Conservation (phyloP, 2,888 invertebrate genomes). For the Drosophila rellima region DNA sequence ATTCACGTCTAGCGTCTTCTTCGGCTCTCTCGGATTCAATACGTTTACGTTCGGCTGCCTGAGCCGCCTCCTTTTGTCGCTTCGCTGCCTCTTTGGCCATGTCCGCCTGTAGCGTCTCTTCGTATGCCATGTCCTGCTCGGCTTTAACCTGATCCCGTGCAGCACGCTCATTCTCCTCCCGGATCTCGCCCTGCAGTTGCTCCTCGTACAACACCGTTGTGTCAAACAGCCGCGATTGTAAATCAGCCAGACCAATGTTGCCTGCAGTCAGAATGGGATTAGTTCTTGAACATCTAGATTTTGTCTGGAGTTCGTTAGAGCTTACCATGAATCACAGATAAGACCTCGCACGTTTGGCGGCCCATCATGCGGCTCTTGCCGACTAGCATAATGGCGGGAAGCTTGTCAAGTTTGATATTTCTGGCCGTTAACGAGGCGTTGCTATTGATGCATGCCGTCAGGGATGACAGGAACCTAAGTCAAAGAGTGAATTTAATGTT, state of each 20-base stretch:
- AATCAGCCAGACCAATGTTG: constrained; percentile 95
- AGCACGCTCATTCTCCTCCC: constrained; percentile 94
- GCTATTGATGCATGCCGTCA: constrained; percentile 92
- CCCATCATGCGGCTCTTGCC: constrained; percentile 89
- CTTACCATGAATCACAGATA: constrained; percentile 94
- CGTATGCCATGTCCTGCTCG: constrained; percentile 97
- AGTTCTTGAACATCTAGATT: rapidly evolving
- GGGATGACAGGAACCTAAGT: constrained; percentile 90
- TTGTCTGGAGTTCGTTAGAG: rapidly evolving
- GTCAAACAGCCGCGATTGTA: constrained; percentile 94
- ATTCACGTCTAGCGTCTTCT: constrained; percentile 91
- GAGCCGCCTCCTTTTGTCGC: constrained; percentile 89
- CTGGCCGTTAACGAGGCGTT: constrained; percentile 94
- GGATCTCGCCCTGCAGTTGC: constrained; percentile 91
- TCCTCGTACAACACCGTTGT: constrained; percentile 94
- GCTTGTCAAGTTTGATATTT: constrained; percentile 93
- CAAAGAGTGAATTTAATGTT: constrained; percentile 76
- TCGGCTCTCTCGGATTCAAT: constrained; percentile 91
- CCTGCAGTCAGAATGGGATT: constrained; percentile 59
- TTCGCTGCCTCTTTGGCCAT: constrained; percentile 96
- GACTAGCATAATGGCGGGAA: constrained; percentile 95
- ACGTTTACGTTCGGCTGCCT: constrained; percentile 90
- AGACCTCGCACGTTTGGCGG: constrained; percentile 95
- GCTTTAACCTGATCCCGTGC: constrained; percentile 95
- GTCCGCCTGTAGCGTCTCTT: constrained; percentile 91